phyloP scores from a whole-genome alignment of 2,888 invertebrate species.

The Scaptomyza cyrtandrae region DNA sequence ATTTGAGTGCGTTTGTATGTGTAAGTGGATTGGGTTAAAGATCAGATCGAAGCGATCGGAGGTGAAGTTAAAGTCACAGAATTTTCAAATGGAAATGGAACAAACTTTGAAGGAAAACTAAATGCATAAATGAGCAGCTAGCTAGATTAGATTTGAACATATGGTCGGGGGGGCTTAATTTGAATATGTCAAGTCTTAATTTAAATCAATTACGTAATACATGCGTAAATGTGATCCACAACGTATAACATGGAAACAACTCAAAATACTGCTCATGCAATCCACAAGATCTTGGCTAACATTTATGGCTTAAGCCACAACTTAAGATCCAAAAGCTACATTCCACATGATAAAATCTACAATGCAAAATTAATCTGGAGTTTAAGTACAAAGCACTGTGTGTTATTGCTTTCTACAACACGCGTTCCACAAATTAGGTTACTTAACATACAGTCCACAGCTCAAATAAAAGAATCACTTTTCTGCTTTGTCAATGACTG shows the following conservation, averaged over 20 bases:
- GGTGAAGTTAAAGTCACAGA: background rate
- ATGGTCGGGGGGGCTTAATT: conserved; percentile 6
- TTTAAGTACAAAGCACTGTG: too few species aligned
- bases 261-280: too few species aligned
- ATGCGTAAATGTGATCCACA: background rate
- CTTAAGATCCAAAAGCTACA: too few species aligned
- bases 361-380: too few species aligned
- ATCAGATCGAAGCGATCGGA: conserved; percentile 30
- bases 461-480: too few species aligned
- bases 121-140: too few species aligned
- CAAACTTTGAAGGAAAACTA: background rate
- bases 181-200: conserved; percentile 6
- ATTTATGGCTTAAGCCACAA: too few species aligned
- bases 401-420: background rate
- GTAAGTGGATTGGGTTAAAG: conserved; percentile 56
- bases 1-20: background rate
- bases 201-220: conserved; percentile 22
- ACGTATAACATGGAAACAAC: too few species aligned
- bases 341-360: too few species aligned
- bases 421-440: background rate
- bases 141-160: background rate
- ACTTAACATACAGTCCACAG: background rate
- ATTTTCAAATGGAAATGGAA: background rate
- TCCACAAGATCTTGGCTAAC: too few species aligned
- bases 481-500: too few species aligned